These are phyloP conservation scores for Schlechtendalia chinensis DNA, from an alignment of 1,140 invertebrate species.

Conservation along the genomic window DNA sequence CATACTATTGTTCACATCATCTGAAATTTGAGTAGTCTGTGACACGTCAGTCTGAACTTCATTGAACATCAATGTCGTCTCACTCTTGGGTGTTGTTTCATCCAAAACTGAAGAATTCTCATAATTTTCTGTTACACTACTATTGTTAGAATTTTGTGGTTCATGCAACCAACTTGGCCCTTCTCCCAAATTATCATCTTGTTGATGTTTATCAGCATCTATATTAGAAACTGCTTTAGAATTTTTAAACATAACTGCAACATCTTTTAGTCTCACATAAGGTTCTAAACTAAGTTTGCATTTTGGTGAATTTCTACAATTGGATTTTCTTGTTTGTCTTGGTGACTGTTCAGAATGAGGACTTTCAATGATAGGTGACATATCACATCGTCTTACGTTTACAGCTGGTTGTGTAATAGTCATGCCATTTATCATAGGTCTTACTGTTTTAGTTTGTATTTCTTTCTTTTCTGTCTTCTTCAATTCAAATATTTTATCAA, in stretches of 20 bases:
- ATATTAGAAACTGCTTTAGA: conserved; percentile 14
- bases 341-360: conserved; percentile 24
- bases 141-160: neutral
- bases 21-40: neutral
- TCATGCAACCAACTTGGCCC: neutral
- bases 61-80: neutral
- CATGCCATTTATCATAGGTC: conserved; percentile 8
- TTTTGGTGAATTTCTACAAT: neutral
- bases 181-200: neutral
- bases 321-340: neutral
- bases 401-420: neutral
- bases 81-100: neutral
- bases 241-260: conserved; percentile 11
- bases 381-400: neutral
- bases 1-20: neutral
- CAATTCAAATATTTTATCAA: neutral
- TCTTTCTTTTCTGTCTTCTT: neutral
- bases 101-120: neutral
- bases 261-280: conserved; percentile 40
- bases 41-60: neutral
- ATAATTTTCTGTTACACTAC: neutral
- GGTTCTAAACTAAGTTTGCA: conserved; percentile 19
- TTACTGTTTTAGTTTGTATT: conserved; percentile 1
- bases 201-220: neutral
- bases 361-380: conserved; percentile 28